These are phyloP conservation scores for Acleris cristana DNA, from an alignment of 2,888 invertebrate genomes.

Conservation along the genomic window DNA sequence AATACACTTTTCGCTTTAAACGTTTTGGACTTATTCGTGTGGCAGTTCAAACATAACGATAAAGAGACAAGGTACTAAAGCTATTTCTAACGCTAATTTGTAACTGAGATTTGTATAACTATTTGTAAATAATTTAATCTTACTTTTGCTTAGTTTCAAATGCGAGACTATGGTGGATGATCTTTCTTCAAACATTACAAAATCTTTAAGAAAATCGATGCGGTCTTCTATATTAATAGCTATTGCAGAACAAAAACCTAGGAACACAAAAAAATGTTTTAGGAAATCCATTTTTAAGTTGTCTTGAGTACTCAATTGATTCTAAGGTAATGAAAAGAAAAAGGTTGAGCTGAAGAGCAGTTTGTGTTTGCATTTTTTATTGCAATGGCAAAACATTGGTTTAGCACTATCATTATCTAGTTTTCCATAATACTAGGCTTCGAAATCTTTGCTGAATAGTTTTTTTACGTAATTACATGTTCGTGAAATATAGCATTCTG, in stretches of 20 bases:
- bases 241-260: slow-evolving; percentile 1
- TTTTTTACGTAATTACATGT: neutral
- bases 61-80: too few species aligned
- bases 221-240: slow-evolving; percentile 11
- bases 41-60: too few species aligned
- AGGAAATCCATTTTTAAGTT: neutral
- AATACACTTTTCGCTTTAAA: too few species aligned
- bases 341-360: slow-evolving; percentile 2
- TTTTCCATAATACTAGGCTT: slow-evolving; percentile 2
- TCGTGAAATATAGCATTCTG: neutral
- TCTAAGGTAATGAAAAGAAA: neutral
- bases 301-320: neutral
- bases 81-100: too few species aligned
- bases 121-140: neutral
- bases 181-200: slow-evolving; percentile 17
- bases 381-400: neutral
- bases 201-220: slow-evolving; percentile 30
- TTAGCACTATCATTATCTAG: slow-evolving; percentile 12
- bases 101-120: too few species aligned
- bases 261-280: slow-evolving; percentile 4
- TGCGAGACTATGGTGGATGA: slow-evolving; percentile 35
- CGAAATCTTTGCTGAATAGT: neutral
- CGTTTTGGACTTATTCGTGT: too few species aligned
- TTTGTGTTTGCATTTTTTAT: slow-evolving; percentile 24
- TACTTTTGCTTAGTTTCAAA: slow-evolving; percentile 26